Base-by-base conservation (phyloP, 2,888 invertebrate species). In the Netelia fuscicornis region DNA sequence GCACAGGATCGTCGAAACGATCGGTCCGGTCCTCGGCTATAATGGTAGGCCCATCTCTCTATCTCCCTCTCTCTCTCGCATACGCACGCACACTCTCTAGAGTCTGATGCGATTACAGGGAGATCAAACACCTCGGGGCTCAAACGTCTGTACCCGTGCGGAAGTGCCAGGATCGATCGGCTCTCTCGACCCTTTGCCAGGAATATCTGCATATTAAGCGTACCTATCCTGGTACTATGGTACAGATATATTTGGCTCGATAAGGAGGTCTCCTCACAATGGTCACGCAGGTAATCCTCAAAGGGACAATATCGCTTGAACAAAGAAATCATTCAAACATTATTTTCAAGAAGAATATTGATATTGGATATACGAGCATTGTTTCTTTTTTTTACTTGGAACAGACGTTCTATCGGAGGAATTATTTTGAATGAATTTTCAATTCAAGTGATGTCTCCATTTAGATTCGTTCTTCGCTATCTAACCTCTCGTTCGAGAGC, bases 121-220 rank as follows among this genome's bases (percentile, higher is more conserved):
- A 81, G 74, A 81, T 81, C 81, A 81, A 81, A 74, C 81, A 74
- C 72, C 67, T 81, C 60, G 23, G 20, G 74, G 67, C 67, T 80
- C 67, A 67, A 74, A 74, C 68, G 72, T 78, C 64, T 72, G 65
- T 72, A 17, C 65, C 13, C 17, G 48, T 81, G 65, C 17, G 48
- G 60, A 37, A 81, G 58, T 44, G 42, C 67, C 80, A 30, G 25
- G 58, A 8, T 56, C 60, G 62, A 75, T 75, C 75, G 75, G 10
- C 48, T 58, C 42, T 44, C 60, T 37, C 56, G 20, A 81, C 58
- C 74, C 67, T 67, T 64, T 64, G 30, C 64, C 64, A 64, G 13
- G 64, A 37, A 64, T n/a, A 64, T 64, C 64, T 64, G 30, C 30
- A 64, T 30, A 64, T 64, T 64, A 30, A 17, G 17, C 58, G 48